Base-by-base conservation (phyloP, 2,113 vertebrate species). In the Gasterosteus aculeatus region DNA sequence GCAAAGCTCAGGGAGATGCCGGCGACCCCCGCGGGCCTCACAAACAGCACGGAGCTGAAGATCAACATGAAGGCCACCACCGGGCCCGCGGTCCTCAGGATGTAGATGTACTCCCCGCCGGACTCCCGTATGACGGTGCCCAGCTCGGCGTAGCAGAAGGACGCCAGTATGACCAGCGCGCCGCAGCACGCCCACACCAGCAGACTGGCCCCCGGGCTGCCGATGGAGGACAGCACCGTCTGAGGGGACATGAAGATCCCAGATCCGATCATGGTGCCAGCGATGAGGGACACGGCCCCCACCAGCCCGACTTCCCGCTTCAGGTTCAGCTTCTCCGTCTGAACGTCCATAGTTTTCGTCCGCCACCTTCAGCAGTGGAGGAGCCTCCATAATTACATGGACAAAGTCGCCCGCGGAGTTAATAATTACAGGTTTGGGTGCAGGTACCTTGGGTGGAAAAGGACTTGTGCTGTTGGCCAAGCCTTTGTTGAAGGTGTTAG, bases 71-170 rank as follows among this genome's bases (percentile, higher is more conserved):
- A 97, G 72, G 95, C 95, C 8, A 95, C 87, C 35, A 95, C 86
- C 29, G 95, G 91, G 59, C 96, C 95, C 8, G 95, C 95, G n/a
- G 90, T 96, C 62, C 91, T 84, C 64, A 95, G 83, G 80, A 97
- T 96, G 78, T 96, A 98, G 80, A 96, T 92, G 74, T 97, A 97
- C 22, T 98, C 95, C 15, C 95, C 96, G 0, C 96, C 95, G 0
- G 96, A 97, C 47, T 97, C 93, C 59, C 81, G 87, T 29, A 98
- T 95, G 26, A 96, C 80, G 0, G 95, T 96, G 22, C 96, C 96
- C 73, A 99, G 91, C 81, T 98, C 96, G 10, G 93, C 94, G 0
- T 96, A 97, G 1, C 95, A 96, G 78, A 96, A 90, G 26, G 96
- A 93, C 4, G 93, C 95, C 64, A 96, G 61, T 39, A 83, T 91